phyloP scores from a whole-genome alignment of 2,888 invertebrate species.

The Xylota segnis region DNA sequence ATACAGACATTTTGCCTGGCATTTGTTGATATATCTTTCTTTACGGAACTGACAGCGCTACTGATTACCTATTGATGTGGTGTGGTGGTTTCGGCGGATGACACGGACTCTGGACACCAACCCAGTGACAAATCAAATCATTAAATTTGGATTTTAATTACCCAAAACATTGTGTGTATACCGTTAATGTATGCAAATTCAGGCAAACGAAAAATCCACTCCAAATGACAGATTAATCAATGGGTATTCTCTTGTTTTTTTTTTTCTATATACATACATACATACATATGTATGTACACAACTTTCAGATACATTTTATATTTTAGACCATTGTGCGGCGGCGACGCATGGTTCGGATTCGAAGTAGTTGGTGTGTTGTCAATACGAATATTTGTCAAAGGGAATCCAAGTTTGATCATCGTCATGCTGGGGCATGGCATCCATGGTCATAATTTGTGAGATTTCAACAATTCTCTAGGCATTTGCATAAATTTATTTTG shows the following conservation, averaged over 20 bases:
- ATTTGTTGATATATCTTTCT: constrained; percentile 1
- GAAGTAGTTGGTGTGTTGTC: constrained; percentile 21
- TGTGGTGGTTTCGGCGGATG: background rate
- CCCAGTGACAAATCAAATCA: constrained; percentile 60
- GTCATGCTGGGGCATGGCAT: constrained; percentile 44
- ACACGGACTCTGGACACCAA: background rate
- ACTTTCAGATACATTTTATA: constrained; percentile 34
- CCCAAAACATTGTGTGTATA: constrained; percentile 60
- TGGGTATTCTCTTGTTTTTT: constrained; percentile 9
- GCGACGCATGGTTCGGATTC: background rate
- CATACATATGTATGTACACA: no score
- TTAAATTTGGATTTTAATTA: constrained; percentile 70
- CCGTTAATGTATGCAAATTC: constrained; percentile 70
- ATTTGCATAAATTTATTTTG: constrained; percentile 45
- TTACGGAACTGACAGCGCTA: constrained; percentile 12
- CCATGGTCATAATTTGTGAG: constrained; percentile 48
- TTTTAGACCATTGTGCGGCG: background rate
- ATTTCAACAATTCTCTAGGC: constrained; percentile 49
- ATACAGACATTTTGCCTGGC: no score
- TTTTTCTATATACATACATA: constrained; percentile 1
- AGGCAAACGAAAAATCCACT: constrained; percentile 33
- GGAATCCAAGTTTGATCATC: constrained; percentile 59
- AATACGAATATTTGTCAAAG: constrained; percentile 66
- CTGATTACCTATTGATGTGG: constrained; percentile 53
- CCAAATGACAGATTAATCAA: constrained; percentile 57